phyloP scores from a whole-genome alignment of 2,888 invertebrate genomes.

The Cheilosia vulpina region DNA sequence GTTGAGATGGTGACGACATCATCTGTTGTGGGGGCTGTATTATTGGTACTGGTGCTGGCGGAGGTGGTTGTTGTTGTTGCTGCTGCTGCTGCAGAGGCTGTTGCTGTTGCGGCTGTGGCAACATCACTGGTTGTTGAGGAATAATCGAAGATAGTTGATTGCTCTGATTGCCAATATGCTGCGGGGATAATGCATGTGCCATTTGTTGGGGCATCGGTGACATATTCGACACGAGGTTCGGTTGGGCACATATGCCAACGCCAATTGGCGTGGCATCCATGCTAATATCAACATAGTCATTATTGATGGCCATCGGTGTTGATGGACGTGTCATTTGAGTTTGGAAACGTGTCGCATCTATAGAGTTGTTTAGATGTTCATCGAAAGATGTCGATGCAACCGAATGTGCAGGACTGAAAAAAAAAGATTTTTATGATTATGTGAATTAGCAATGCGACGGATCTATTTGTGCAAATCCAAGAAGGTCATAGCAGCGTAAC shows the following conservation, averaged over 20 bases:
- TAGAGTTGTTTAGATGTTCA: constrained; percentile 83
- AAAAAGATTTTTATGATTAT: constrained; percentile 3
- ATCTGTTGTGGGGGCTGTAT: constrained; percentile 76
- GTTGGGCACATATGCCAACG: constrained; percentile 48
- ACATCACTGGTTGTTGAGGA: constrained; percentile 68
- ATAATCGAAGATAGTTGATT: constrained; percentile 72
- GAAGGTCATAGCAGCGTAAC: too few relatives aligned
- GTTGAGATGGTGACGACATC: constrained; percentile 70
- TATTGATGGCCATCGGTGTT: constrained; percentile 77
- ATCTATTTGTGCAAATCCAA: too few relatives aligned
- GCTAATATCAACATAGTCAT: constrained; percentile 75
- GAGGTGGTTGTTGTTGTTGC: constrained; percentile 28
- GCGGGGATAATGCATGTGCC: constrained; percentile 67
- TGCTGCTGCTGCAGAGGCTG: constrained; percentile 50
- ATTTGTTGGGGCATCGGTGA: constrained; percentile 76
- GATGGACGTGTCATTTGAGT: constrained; percentile 81
- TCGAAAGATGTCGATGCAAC: constrained; percentile 88
- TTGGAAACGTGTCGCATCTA: constrained; percentile 81
- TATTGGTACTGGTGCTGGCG: constrained; percentile 59
- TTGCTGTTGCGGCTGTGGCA: constrained; percentile 68
- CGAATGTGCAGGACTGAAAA: constrained; percentile 87
- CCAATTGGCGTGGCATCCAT: constrained; percentile 72
- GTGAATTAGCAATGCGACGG: too few relatives aligned
- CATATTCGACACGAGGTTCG: constrained; percentile 78
- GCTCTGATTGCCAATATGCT: constrained; percentile 69